Base-by-base conservation (phyloP, 2,888 invertebrate species). In the Lissocephala sabroskyi region DNA sequence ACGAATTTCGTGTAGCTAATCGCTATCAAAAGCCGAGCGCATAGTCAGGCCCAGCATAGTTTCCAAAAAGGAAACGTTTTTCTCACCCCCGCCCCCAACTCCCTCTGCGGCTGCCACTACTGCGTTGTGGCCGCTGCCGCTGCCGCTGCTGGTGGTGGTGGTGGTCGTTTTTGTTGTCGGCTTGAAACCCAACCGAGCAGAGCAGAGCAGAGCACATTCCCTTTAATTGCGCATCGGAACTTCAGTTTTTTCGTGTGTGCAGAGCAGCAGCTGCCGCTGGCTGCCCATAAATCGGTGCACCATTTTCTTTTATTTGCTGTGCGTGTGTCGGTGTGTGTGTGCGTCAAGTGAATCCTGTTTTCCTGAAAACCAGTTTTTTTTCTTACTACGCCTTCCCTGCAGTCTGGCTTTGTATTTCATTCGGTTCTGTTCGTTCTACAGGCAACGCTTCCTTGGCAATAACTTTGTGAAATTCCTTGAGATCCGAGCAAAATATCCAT, bases 271-370 rank as follows among this genome's bases (percentile, higher is more conserved):
- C 53, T 45, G 44, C 49, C 45, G 30, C 53, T 49, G 61, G 45
- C 53, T 39, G 41, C 41, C 48, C 56, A 68, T 74, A 62, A 77
- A 68, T 77, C 71, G 62, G 59, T 65, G 71, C 66, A 74, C 63
- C 68, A 77, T 70, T 70, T 77, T 77, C 70, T 70, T 74, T 62
- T 52, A 47, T 53, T 53, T 37, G 35, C 35, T 41, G 44, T 29
- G 45, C 10, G 40, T 35, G 42, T 40, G 47, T 41, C 29, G 26
- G 41, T 44, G 36, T 18, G 48, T 50, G 58, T 64, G 51, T 45
- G 18, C 30, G 56, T 54, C 73, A 67, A 62, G 74, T 78, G 70
- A 67, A 78, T 71, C 79, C 79, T 71, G 70, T 71, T 71, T 75
- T 78, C 70, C 70, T 71, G 67, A 37, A 71, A 78, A 71, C 70